Evolutionary conservation across 2,888 invertebrate genomes (phyloP), one percentile per base, ranked within the genome.

Genomic region (Trachelus tabidus): DNA sequence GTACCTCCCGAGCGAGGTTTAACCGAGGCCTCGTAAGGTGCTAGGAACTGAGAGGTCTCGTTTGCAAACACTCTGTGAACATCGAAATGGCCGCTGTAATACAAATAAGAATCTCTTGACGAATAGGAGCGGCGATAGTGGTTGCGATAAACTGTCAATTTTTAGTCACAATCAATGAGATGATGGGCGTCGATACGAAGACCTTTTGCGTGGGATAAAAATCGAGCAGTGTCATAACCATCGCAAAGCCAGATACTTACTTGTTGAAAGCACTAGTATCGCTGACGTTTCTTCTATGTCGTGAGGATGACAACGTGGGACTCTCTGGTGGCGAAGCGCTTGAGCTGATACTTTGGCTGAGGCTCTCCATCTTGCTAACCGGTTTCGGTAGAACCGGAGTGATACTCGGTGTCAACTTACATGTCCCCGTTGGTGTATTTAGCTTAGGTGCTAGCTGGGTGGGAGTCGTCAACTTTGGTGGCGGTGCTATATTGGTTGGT

Each of bases 211-310:
- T 56, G 23, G 56, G 56, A 23, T 23, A 56, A 40, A 56, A 56
- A 56, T 56, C 56, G 56, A 56, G 56, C 56, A 56, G 56, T 15
- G 56, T 56, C 23, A 56, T 56, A 23, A 56, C 9, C 56, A 56
- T 56, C 56, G 56, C 23, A 56, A 56, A 56, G 9, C 23, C 56
- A 56, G 1, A 56, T 23, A 90, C 93, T 92, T 92, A 96, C 96
- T 96, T 96, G 90, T 95, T 95, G 88, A 96, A 96, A 84, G 96
- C 96, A 77, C 96, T 95, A 2, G 97, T 97, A 88, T 97, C 97
- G 89, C 96, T 96, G 91, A 96, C 96, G 90, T 97, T 96, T 79
- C 97, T 93, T 77, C 97, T 92, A 90, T 97, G 97, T 11, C 94
- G 94, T n/a, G 90, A 89, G 15, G 89, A 88, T 73, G 86, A 87